Base-by-base conservation (phyloP, 2,888 invertebrate species). In the Sphaerophoria rueppellii region DNA sequence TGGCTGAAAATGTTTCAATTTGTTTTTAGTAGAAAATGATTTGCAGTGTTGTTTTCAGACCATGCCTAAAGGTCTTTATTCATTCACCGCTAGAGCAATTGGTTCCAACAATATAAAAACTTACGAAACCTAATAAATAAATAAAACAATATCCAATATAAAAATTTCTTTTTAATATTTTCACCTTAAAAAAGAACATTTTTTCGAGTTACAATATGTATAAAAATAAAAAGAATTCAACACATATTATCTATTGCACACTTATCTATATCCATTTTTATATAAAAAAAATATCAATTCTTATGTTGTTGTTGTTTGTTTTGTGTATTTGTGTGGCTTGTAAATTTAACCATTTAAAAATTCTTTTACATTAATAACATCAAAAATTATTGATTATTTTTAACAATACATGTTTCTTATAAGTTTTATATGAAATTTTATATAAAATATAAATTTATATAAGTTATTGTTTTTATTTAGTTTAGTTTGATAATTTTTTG, bases 151-250 rank as follows among this genome's bases (percentile, higher is more conserved):
- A 24, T 24, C 24, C 24, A 24, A 24, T 24, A n/a, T 16, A 34
- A 12, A 16, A 16, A 24, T 40, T 40, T 67, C 24, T 67, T 54
- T 37, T 54, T 52, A 12, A 50, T 80, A 55, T 83, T 83, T 80
- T 83, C 80, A 83, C 83, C 83, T 83, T 72, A 52, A 83, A 79
- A 52, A 83, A 79, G 78, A 75, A 69, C 67, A 61, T 80, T 75
- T 70, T 57, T 83, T 72, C 83, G 71, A 52, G 72, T 82, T 46
- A 72, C 52, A 83, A 80, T 75, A 58, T 69, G 83, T 83, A 80
- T 83, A 83, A 83, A 83, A 83, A 80, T 83, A 83, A 83, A 79
- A 83, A 83, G 75, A 83, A 80, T 83, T 83, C 76, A 75, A 83
- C 83, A 83, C 75, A 69, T 54, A 54, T 50, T 67, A 24, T 76